A percentile compares a stretch with the other conserved stretches of the same genome.
These are phyloP conservation scores for Lytechinus pictus DNA, from an alignment of 35 echinoderm and acorn worm genomes.

Conservation along the genomic window DNA sequence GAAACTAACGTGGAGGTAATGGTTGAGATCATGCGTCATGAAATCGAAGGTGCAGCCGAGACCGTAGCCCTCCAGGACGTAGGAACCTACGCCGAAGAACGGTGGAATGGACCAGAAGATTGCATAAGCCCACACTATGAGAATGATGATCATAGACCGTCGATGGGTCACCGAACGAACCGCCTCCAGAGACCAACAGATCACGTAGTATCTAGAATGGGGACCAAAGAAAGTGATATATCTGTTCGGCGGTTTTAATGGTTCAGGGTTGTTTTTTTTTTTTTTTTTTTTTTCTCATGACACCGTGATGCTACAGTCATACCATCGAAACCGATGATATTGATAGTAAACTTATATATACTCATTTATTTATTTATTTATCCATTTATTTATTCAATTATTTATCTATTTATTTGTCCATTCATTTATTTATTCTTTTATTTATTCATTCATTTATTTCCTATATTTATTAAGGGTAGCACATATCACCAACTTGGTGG, in stretches of 20 bases:
- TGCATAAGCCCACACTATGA: constrained; percentile 80
- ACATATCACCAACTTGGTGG: no score
- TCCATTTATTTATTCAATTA: no score
- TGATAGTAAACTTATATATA: no score
- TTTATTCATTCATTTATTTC: no score
- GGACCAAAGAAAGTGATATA: constrained; percentile 51
- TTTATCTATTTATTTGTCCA: no score
- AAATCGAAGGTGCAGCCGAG: constrained; percentile 92
- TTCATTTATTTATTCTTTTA: no score
- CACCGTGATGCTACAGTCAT: neutral
- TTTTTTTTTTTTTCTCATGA: neutral
- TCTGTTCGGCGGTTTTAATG: neutral
- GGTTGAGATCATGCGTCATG: constrained; percentile 57
- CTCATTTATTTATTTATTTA: no score
- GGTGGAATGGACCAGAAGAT: constrained; percentile 77
- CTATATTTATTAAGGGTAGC: no score
- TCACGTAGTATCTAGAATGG: constrained; percentile 87
- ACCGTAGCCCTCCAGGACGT: constrained; percentile 88
- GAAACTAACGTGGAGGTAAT: constrained; percentile 60
- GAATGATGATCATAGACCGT: constrained; percentile 63
- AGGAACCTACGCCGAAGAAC: constrained; percentile 79
- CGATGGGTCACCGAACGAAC: constrained; percentile 60
- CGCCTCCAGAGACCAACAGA: constrained; percentile 85
- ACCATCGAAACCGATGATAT: no score
- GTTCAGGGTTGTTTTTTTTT: neutral